Evolutionary conservation across 2,797 vertebrate species (phyloP).

Genomic region (Periophthalmus magnuspinnatus): DNA sequence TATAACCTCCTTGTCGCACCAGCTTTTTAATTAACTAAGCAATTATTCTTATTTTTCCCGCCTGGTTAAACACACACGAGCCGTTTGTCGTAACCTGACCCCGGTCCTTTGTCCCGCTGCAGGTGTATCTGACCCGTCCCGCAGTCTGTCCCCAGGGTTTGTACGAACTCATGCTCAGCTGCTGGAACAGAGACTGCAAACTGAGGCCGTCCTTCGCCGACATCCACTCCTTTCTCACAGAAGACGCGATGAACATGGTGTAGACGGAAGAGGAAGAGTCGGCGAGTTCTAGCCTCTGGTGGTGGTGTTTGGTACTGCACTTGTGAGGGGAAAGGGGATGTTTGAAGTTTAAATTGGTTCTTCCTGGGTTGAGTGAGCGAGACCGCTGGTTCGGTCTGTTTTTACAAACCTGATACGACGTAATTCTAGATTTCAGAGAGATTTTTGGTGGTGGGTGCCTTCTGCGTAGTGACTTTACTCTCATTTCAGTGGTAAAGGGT

Average conservation of each 20-base stretch:
- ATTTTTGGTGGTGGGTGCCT: constrained; percentile 69
- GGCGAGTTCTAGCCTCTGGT: constrained; percentile 1
- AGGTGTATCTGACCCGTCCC: constrained; percentile 87
- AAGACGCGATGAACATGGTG: constrained; percentile 88
- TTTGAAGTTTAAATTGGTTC: constrained; percentile 52
- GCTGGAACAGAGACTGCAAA: constrained; percentile 93
- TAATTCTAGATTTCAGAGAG: constrained; percentile 38
- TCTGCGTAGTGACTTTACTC: constrained; percentile 63
- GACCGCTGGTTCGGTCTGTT: constrained; percentile 80
- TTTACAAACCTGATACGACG: constrained; percentile 35
- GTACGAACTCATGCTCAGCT: constrained; percentile 90
- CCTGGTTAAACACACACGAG: too few species aligned
- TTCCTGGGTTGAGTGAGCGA: constrained; percentile 61
- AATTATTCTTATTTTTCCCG: too few species aligned
- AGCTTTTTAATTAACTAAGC: too few species aligned
- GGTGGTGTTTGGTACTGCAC: constrained; percentile 34
- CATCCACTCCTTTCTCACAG: constrained; percentile 86
- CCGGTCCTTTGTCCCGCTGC: not conserved
- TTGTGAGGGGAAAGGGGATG: constrained; percentile 44
- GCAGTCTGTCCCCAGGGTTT: constrained; percentile 88
- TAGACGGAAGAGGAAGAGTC: constrained; percentile 50
- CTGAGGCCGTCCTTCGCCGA: constrained; percentile 86
- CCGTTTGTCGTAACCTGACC: not conserved
- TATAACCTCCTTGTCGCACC: too few species aligned
- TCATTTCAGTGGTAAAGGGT: constrained; percentile 23